Evolutionary conservation across 1,140 invertebrate species (phyloP).

Genomic region (Psix sp.): DNA sequence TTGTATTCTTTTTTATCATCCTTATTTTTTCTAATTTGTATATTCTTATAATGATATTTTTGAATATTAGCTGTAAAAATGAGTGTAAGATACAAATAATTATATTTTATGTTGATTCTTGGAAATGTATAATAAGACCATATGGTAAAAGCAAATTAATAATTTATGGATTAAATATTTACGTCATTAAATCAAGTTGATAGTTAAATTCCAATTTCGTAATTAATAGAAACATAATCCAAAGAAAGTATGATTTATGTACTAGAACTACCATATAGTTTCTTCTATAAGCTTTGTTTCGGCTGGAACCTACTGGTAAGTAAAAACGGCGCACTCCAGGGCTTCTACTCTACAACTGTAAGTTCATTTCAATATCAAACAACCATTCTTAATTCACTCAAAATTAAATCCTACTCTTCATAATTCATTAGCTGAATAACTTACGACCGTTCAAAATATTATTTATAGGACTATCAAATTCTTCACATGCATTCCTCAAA

Average conservation of each 20-base stretch:
- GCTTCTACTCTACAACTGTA: neutral
- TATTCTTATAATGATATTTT: no score
- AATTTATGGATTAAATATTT: conserved; percentile 10
- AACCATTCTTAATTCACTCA: conserved; percentile 7
- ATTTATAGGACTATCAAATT: conserved; percentile 41
- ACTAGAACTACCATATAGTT: conserved; percentile 7
- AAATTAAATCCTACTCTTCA: conserved; percentile 34
- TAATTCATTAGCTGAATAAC: conserved; percentile 33
- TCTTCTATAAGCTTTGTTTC: conserved; percentile 10
- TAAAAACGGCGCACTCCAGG: conserved; percentile 4
- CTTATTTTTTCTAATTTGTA: no score
- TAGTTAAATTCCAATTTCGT: conserved; percentile 12
- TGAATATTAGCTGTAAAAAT: no score
- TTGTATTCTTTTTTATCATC: no score
- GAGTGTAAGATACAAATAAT: no score
- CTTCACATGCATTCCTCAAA: conserved; percentile 32
- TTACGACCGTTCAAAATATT: conserved; percentile 13
- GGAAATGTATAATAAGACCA: no score
- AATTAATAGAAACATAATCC: conserved; percentile 32
- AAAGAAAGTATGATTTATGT: conserved; percentile 33
- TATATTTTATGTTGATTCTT: no score
- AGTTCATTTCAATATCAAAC: conserved; percentile 19
- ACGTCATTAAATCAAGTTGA: conserved; percentile 7
- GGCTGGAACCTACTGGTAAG: neutral
- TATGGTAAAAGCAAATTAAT: no score